Base-by-base conservation (phyloP, 2,797 vertebrate species). In the Yasuhikotakia modesta region DNA sequence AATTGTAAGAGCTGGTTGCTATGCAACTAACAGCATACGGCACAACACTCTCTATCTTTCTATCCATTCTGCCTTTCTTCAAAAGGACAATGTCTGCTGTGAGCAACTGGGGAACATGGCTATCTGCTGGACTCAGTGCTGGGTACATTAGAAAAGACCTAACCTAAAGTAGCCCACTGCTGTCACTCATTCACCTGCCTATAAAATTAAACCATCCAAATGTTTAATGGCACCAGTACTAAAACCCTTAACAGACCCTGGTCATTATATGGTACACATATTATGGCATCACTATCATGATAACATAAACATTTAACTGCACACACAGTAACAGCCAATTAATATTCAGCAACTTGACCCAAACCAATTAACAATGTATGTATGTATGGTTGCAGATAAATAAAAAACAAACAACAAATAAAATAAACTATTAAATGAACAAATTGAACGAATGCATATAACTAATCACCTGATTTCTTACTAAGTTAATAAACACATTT, bases 1-100 rank as follows among this genome's bases (percentile, higher is more conserved):
- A 50, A 84, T 74, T 74, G 81, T 74, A 82, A 69, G 78, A 80
- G 73, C 79, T 53, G 73, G 86, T 90, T 85, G 82, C 85, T 85
- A 86, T 30, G 83, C 86, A 88, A 87, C 85, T 76, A 80, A 81
- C 74, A 74, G 82, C 73, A 84, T 76, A 85, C 57, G 16, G 4
- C 24, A 30, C 57, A 60, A 0, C 24, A 16, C 53, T 61, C 67
- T 32, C 63, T 79, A 65, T 65, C 66, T 46, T 16, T 64, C 19
- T 13, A 19, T 70, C 55, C 69, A 60, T 63, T 19, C 63, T 21
- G 32, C 35, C 69, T 48, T 64, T 76, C 39, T 64, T 52, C 24
- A 32, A 22, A 46, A 75, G 21, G 72, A 70, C 68, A 74, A 78
- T 77, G 76, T 84, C 64, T 52, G 74, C 71, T 85, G 82, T 78